phyloP scores from a whole-genome alignment of 2,113 vertebrate genomes.

The Elgaria multicarinata region DNA sequence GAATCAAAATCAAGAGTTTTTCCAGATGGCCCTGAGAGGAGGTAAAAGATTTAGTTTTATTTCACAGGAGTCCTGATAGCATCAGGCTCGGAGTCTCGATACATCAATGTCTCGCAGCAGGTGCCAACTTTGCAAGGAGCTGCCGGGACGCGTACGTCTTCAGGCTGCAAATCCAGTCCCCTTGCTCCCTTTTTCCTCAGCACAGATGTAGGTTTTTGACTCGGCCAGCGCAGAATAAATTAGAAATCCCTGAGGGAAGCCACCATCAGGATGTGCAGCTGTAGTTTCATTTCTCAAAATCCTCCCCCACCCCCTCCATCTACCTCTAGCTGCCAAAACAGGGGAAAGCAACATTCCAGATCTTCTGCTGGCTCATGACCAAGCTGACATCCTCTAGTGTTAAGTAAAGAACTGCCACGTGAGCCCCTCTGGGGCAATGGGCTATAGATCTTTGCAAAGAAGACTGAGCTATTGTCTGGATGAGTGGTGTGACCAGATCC shows the following conservation, averaged over 20 bases:
- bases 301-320: too few species aligned
- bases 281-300: neutral
- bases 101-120: slow-evolving; percentile 1
- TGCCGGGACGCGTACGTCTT: neutral
- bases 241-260: neutral
- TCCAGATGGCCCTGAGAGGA: slow-evolving; percentile 10
- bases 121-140: neutral
- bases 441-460: neutral
- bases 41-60: slow-evolving; percentile 6
- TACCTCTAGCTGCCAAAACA: neutral
- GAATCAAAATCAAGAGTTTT: neutral
- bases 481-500: neutral
- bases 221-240: slow-evolving; percentile 14
- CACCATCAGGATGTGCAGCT: neutral
- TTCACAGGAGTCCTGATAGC: neutral
- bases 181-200: neutral
- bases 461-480: neutral
- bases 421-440: neutral
- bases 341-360: neutral
- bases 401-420: neutral
- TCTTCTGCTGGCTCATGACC: neutral
- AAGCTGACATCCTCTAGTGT: neutral
- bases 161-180: neutral
- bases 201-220: neutral
- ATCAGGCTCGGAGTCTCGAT: neutral